Base-by-base conservation (phyloP, 2,113 vertebrate genomes). In the Tachysurus vachellii region DNA sequence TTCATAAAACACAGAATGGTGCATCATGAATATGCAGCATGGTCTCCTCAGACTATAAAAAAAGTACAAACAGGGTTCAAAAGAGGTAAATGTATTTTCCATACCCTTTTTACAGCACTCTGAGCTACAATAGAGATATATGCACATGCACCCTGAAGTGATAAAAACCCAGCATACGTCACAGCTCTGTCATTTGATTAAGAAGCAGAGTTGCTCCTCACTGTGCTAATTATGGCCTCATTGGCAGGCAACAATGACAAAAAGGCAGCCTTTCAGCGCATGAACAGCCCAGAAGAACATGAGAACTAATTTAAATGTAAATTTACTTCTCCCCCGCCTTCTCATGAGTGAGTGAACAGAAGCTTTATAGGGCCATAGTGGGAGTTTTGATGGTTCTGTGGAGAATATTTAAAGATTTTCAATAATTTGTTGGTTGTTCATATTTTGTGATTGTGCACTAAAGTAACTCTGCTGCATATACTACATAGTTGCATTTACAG, bases 181-280 rank as follows among this genome's bases (percentile, higher is more conserved):
- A 90, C 26, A 82, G 66, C 62, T 57, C 68, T 79, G 59, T 80
- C 71, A 76, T 85, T 82, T 86, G 77, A 77, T 86, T 90, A 86
- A 88, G 83, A 84, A 88, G 85, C 75, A 64, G 62, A 36, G 44
- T 70, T 44, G 79, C 61, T 83, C 70, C 84, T 80, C 47, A 76
- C 88, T 85, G 81, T 7, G 57, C 77, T 87, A 86, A 88, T 80
- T 88, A 91, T 50, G 26, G 47, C 53, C 75, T 83, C 23, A 73
- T 62, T 85, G 77, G 85, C 88, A 88, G 85, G 70, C 77, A 81
- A 87, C 90, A 88, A 77, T 83, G 84, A 89, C 86, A 75, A 59
- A 76, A 86, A 73, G 54, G 82, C 77, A 88, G 80, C 42, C 59
- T n/a, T 75, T 84, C n/a, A n/a, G 57, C 54, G 76, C 44, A 71